Percentiles rank a stretch among this genome's conserved stretches.
Evolutionary conservation across 2,888 invertebrate genomes (phyloP).

Genomic region (Calephelis perditalis): DNA sequence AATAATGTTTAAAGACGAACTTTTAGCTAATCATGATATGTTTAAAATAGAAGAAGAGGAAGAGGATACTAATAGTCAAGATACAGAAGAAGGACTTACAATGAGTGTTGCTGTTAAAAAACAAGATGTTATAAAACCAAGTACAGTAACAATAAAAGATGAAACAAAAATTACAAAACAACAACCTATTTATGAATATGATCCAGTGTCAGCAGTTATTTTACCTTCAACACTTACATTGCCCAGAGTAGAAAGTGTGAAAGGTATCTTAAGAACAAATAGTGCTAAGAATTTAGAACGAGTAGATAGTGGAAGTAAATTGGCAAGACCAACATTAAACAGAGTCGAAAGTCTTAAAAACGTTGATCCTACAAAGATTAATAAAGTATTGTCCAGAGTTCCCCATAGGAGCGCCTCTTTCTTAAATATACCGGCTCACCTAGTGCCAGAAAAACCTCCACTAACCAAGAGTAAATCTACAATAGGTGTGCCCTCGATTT

Average conservation of each 20-base stretch:
- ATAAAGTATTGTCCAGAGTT: conserved; percentile 60
- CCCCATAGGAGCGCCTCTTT: conserved; percentile 72
- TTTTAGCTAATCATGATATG: conserved; percentile 57
- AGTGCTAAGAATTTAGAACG: conserved; percentile 59
- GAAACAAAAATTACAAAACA: conserved; percentile 66
- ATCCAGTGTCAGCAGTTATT: conserved; percentile 51
- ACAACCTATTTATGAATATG: conserved; percentile 58
- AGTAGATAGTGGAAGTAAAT: conserved; percentile 49
- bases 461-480: conserved; percentile 64
- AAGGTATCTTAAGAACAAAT: conserved; percentile 63
- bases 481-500: conserved; percentile 52
- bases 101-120: conserved; percentile 64
- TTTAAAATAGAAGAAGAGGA: conserved; percentile 73
- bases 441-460: conserved; percentile 60
- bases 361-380: conserved; percentile 61
- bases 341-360: conserved; percentile 68
- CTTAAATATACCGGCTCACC: conserved; percentile 64
- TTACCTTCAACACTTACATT: conserved; percentile 55
- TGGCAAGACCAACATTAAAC: conserved; percentile 46
- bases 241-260: conserved; percentile 64
- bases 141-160: conserved; percentile 64
- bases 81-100: conserved; percentile 62
- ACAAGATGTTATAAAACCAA: conserved; percentile 65
- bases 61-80: conserved; percentile 52
- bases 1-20: conserved; percentile 75